phyloP scores from a whole-genome alignment of 2,113 vertebrate genomes.

The Lepisosteus osseus region DNA sequence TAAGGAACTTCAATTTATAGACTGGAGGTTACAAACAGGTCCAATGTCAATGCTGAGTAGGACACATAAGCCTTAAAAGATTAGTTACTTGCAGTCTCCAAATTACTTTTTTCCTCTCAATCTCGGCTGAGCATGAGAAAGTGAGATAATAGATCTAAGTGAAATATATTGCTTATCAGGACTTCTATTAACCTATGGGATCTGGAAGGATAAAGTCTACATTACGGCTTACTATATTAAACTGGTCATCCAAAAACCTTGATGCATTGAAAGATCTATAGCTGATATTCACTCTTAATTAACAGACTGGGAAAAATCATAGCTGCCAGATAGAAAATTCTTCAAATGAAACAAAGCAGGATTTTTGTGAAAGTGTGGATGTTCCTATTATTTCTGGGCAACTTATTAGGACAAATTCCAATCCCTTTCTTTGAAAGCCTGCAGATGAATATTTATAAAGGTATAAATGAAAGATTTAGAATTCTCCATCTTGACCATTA shows the following conservation, averaged over 20 bases:
- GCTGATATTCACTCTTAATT: no score
- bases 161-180: slow-evolving; percentile 74
- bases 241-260: background rate
- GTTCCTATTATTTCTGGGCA: slow-evolving; percentile 46
- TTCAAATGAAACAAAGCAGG: no score
- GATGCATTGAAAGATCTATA: no score
- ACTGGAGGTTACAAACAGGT: no score
- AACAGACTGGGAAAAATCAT: no score
- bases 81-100: background rate
- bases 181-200: slow-evolving; percentile 72
- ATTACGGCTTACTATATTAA: slow-evolving; percentile 17
- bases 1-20: no score
- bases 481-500: slow-evolving; percentile 61
- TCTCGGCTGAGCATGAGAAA: background rate
- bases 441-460: slow-evolving; percentile 70
- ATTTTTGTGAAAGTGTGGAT: slow-evolving; percentile 4
- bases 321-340: no score
- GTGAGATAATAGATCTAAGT: slow-evolving; percentile 65
- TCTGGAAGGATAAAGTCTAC: slow-evolving; percentile 68
- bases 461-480: slow-evolving; percentile 51
- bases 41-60: no score
- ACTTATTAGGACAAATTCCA: slow-evolving; percentile 46
- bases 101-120: slow-evolving; percentile 1
- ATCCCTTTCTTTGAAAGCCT: slow-evolving; percentile 37
- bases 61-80: no score